Conservation (phyloP, 2,113 vertebrate genomes). For the Rhinolophus ferrumequinum region DNA sequence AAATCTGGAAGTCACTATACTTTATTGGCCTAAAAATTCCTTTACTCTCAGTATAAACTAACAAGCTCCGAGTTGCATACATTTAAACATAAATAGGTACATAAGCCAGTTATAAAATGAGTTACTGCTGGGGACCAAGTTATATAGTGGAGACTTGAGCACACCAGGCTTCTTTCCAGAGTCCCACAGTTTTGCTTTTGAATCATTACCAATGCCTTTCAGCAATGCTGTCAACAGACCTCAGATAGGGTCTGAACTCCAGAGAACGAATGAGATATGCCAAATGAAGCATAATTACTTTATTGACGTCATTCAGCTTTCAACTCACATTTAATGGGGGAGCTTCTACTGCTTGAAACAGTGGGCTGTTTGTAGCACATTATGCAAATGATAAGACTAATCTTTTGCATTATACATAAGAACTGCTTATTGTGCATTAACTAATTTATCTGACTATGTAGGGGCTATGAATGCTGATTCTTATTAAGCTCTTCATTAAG, state of each 20-base stretch:
- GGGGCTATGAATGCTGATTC: conserved; percentile 86
- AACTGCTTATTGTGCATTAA: conserved; percentile 85
- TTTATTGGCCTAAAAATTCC: neutral
- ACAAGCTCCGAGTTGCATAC: neutral
- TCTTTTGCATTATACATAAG: conserved; percentile 89
- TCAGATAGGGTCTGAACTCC: conserved; percentile 79
- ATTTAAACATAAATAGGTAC: neutral
- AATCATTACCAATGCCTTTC: conserved; percentile 71
- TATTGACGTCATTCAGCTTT: conserved; percentile 84
- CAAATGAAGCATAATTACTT: conserved; percentile 83
- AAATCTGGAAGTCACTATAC: neutral
- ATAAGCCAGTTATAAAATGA: neutral
- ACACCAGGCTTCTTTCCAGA: neutral
- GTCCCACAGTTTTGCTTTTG: conserved; percentile 63
- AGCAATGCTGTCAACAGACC: conserved; percentile 71
- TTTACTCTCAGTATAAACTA: neutral
- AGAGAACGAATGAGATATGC: conserved; percentile 78
- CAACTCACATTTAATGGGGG: conserved; percentile 79
- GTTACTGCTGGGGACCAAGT: neutral
- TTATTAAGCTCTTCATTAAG: conserved; percentile 88
- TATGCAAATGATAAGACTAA: conserved; percentile 88
- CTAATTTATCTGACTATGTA: conserved; percentile 86
- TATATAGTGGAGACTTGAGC: neutral
- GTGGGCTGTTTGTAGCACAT: conserved; percentile 85
- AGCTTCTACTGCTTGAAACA: conserved; percentile 82